Evolutionary conservation across 2,113 vertebrate species (phyloP), one percentile per base, ranked within the genome.

Genomic region (Oryzias melastigma): DNA sequence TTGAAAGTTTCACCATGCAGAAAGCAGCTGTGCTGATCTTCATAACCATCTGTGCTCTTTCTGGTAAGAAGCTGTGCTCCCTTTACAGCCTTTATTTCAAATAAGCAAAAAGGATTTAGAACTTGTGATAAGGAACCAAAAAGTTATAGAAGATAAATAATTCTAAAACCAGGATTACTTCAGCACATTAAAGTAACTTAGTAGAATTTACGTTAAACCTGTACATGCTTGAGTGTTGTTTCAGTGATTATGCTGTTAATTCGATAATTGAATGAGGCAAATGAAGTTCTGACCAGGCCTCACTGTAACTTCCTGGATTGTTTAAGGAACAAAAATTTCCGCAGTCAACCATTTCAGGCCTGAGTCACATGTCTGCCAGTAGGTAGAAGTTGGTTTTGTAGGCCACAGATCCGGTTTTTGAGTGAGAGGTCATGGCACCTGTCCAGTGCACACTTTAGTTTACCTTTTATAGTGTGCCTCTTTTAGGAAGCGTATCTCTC

Each of bases 341-440:
- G 72, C 73, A 68, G 44, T 64, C 53, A 71, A 60, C 67, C 14
- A 40, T 56, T 53, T 2, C 58, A 42, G 57, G 22, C 66, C 54
- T 41, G 55, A 75, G 84, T 86, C 79, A 82, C 79, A 71, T 80
- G 73, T 57, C 59, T 71, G 58, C 68, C 65, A 49, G 18, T 29
- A 35, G 18, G 54, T 14, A n/a, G 1, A 5, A 3, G 25, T n/a
- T 52, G 53, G 40, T 46, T 35, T 49, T 64, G 42, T 10, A 40
- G 6, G 12, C 14, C 44, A 42, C 53, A n/a, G 56, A 7, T 58
- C 14, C 16, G 29, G 3, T 6, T 55, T 58, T 20, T 29, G 29
- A 35, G 35, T 35, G 35, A 35, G 35, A 35, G 35, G 35, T 35
- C 35, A 35, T 35, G 35, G 35, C 35, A 12, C 35, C 35, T 35